Evolutionary conservation across 2,113 vertebrate species (phyloP).

Genomic region (Mastomys coucha): DNA sequence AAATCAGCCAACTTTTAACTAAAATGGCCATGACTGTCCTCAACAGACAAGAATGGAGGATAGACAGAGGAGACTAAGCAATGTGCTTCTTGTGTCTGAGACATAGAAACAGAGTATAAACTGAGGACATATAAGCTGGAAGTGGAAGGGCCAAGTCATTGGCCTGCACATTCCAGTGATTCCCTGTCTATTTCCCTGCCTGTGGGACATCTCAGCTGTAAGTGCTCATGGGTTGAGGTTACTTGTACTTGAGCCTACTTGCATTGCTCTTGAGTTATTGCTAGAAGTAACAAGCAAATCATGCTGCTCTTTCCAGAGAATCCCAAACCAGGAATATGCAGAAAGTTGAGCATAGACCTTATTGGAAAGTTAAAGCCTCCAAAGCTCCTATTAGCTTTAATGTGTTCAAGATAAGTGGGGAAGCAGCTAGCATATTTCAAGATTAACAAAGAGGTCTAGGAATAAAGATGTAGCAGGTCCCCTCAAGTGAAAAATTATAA

Average conservation of each 20-base stretch:
- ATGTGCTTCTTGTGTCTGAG: background rate
- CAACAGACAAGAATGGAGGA: background rate
- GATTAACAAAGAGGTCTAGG: background rate
- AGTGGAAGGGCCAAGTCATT: background rate
- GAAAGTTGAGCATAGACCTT: background rate
- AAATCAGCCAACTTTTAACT: background rate
- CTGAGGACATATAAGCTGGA: background rate
- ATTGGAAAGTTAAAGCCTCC: background rate
- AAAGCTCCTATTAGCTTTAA: background rate
- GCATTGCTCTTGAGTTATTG: background rate
- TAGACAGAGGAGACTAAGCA: too few species aligned
- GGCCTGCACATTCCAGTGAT: too few species aligned
- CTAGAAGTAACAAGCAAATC: background rate
- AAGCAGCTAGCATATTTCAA: background rate
- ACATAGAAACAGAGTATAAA: too few species aligned
- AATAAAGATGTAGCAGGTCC: background rate
- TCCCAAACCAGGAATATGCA: background rate
- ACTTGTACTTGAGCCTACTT: background rate
- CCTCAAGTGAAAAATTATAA: background rate
- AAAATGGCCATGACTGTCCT: background rate
- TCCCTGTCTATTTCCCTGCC: too few species aligned
- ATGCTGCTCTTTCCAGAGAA: background rate
- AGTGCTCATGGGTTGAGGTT: background rate
- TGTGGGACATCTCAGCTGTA: too few species aligned
- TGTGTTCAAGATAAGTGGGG: background rate